A percentile compares a stretch with the other conserved stretches of the same genome.
Conservation (phyloP, 2,888 invertebrate species). For the Trissolcus japonicus region DNA sequence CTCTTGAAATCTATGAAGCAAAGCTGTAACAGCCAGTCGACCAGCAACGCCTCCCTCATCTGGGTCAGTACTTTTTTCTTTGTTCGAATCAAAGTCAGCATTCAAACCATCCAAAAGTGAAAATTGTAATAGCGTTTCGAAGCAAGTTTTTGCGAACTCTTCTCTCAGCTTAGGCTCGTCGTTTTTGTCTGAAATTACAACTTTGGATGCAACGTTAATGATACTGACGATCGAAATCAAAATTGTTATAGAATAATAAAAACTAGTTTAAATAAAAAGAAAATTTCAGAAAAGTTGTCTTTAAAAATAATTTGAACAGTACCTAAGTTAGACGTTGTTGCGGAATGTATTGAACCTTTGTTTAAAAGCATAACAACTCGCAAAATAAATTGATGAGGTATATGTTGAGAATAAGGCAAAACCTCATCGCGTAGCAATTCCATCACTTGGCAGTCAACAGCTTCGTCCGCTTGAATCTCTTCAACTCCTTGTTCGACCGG, state of each 20-base stretch:
- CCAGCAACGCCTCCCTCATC: slow-evolving; percentile 82
- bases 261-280: not conserved
- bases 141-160: slow-evolving; percentile 97
- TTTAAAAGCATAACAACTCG: slow-evolving; percentile 90
- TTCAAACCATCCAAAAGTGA: slow-evolving; percentile 87
- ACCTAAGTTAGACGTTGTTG: slow-evolving; percentile 80
- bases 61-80: slow-evolving; percentile 64
- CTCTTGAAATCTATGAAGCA: slow-evolving; percentile 94
- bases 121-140: slow-evolving; percentile 96
- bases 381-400: slow-evolving; percentile 89
- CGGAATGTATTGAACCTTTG: slow-evolving; percentile 90
- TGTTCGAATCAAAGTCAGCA: slow-evolving; percentile 67
- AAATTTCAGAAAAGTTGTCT: not conserved
- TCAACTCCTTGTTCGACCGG: slow-evolving; percentile 78
- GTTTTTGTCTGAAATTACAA: slow-evolving; percentile 66
- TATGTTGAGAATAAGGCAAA: slow-evolving; percentile 85
- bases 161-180: slow-evolving; percentile 84
- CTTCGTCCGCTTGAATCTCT: slow-evolving; percentile 82
- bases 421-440: slow-evolving; percentile 89
- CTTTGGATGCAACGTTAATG: slow-evolving; percentile 35
- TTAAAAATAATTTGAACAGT: slow-evolving; percentile 1
- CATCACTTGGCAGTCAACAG: slow-evolving; percentile 89
- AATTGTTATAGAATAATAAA: slow-evolving; percentile 79
- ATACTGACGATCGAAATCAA: not conserved
- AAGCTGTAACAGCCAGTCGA: slow-evolving; percentile 91